These are phyloP conservation scores for Falco naumanni DNA, from an alignment of 2,797 vertebrate species.

Conservation along the genomic window DNA sequence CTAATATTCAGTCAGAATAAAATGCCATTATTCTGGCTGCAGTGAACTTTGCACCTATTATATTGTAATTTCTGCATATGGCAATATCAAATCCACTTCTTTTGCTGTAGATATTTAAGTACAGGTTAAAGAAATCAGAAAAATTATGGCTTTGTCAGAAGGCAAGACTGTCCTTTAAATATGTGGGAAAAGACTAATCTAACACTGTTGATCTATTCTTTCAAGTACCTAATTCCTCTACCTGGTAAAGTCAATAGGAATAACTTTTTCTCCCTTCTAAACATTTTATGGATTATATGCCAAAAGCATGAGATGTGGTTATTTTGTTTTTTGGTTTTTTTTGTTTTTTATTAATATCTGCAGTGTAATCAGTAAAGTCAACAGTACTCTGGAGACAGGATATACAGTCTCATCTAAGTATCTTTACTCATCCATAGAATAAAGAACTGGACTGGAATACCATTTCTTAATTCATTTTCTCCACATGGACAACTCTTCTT, in stretches of 20 bases:
- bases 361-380: conserved; percentile 11
- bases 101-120: background rate
- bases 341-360: background rate
- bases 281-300: background rate
- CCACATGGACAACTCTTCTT: conserved; percentile 8
- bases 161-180: background rate
- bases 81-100: background rate
- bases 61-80: background rate
- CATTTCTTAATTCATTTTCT: conserved; percentile 48
- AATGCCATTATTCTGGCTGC: background rate
- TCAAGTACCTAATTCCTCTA: background rate
- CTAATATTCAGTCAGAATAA: background rate
- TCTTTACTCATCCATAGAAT: background rate
- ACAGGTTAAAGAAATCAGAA: background rate
- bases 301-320: background rate
- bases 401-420: background rate
- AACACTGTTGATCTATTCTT: background rate
- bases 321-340: background rate
- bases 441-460: conserved; percentile 16
- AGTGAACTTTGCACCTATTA: background rate
- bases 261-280: background rate
- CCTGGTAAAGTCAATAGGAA: background rate
- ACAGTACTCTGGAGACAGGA: background rate
- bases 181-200: background rate
- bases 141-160: background rate